Evolutionary conservation across 2,797 vertebrate species (phyloP), one percentile per base, ranked within the genome.

Genomic region (Danio choprae): DNA sequence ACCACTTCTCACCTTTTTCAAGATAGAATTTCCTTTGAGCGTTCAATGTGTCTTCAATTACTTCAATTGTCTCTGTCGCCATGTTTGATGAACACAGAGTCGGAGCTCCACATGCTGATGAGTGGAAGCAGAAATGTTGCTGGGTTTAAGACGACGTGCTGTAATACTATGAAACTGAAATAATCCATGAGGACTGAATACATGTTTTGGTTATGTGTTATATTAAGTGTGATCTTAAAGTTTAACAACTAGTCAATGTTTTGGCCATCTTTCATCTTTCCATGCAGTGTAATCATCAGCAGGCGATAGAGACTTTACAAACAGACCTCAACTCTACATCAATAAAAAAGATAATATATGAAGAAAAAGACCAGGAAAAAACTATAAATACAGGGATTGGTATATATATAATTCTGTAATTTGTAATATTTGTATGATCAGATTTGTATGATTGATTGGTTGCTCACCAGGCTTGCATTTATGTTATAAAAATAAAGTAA

Each of bases 61-160:
- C 43, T 41, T 59, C 5, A 36, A 38, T 68, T 59, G 63, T 38
- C 43, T 48, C 48, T 69, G 56, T 53, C 44, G 1, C 53, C 55
- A 69, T 50, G 22, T 69, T 56, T 77, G 63, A 59, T 40, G 40
- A 55, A 46, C 53, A 67, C 3, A 13, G 63, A 44, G 43, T 67
- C 53, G 36, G 51, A 77, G 63, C 44, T 74, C 10, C 41, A 59
- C 56, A 5, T 20, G 41, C 63, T 58, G 43, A 58, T 18, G 53
- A 68, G 75, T 78, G 64, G 29, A 71, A 71, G 51, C 75, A 69
- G 63, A 77, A 36, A 67, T 48, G 6, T 46, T 46, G 4, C 29
- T 29, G 29, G 0, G 36, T 64, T 75, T 16, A 43, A 16, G 73
- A 36, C 7, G 46, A 51, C n/a, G 41, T 67, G 16, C 40, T 59